Evolutionary conservation across 2,113 vertebrate species (phyloP), one percentile per base, ranked within the genome.

Genomic region (Nansenia antarctica): DNA sequence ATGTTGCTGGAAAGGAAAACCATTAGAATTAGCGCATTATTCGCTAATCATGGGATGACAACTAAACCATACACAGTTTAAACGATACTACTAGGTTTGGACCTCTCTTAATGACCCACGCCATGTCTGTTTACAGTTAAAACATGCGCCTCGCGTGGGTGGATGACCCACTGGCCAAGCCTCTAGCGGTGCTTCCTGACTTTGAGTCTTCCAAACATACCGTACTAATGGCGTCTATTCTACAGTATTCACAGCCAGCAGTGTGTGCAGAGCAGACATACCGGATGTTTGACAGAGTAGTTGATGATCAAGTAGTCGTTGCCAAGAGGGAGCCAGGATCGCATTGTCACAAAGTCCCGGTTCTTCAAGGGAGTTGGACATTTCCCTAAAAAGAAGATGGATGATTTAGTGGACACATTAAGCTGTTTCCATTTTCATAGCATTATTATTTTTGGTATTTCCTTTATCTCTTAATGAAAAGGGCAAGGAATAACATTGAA

Each of bases 221-320:
- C n/a, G n/a, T 9, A 55, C 53, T 26, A 9, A 55, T 14, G 24
- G 9, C 5, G 26, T 29, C 24, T 55, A 55, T 12, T n/a, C 11
- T 14, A 42, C 14, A 59, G 32, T 31, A 24, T 59, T 59, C 29
- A n/a, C 30, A 35, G 58, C 18, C 32, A 34, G 30, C 7, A 4
- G 2, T 1, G 53, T 27, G 52, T 26, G 53, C 6, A 27, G 53
- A 55, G 47, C 34, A n/a, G 69, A 69, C 91, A 82, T 87, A 94
- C 93, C 81, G 93, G 93, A 72, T 94, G 93, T 77, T 94, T 93
- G 81, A 95, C 94, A 0, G 94, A 96, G 92, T 95, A 95, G 90
- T 96, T 95, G 87, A 96, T 93, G 84, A 95, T 98, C 85, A 97
- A 89, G 89, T 93, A 97, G 88, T 95, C 92, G 0, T 82, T 92